phyloP scores from a whole-genome alignment of 2,797 vertebrate genomes.

The Acanthopagrus latus region DNA sequence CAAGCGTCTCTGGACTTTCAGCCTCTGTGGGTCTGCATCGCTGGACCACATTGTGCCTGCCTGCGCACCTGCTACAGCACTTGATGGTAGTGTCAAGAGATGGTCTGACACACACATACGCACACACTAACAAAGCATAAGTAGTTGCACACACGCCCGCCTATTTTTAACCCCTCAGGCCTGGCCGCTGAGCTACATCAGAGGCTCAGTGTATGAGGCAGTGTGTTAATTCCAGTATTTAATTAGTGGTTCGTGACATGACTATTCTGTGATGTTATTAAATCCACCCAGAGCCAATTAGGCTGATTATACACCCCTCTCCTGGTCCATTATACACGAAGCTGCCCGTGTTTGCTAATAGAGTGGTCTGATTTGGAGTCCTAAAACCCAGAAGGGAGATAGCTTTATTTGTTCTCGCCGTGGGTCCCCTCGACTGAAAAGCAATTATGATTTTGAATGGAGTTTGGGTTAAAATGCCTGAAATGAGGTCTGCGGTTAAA shows the following conservation, averaged over 20 bases:
- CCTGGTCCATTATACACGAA: conserved; percentile 43
- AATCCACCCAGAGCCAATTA: conserved; percentile 67
- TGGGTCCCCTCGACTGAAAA: conserved; percentile 32
- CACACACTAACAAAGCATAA: conserved; percentile 8
- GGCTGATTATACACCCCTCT: conserved; percentile 57
- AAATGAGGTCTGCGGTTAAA: conserved; percentile 35
- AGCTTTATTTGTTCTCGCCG: conserved; percentile 18
- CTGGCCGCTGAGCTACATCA: conserved; percentile 53
- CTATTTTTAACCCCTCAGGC: conserved; percentile 31
- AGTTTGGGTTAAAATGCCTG: conserved; percentile 19
- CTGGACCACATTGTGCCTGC: conserved; percentile 42
- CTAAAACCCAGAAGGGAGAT: conserved; percentile 12
- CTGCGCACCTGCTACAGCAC: conserved; percentile 62
- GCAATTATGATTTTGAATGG: conserved; percentile 46
- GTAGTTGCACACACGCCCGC: conserved; percentile 18
- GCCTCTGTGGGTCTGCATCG: conserved; percentile 28
- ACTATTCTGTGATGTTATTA: conserved; percentile 66
- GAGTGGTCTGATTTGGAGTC: conserved; percentile 41
- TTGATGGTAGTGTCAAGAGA: conserved; percentile 44
- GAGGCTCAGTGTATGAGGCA: conserved; percentile 53
- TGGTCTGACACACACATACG: neutral
- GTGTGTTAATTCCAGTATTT: conserved; percentile 68
- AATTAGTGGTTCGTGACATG: conserved; percentile 71
- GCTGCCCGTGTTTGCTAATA: conserved; percentile 61
- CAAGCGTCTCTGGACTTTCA: conserved; percentile 21